Percentiles rank a stretch among this genome's conserved stretches.
These are phyloP conservation scores for Aquatica leii DNA, from an alignment of 2,888 invertebrate genomes.

Conservation along the genomic window DNA sequence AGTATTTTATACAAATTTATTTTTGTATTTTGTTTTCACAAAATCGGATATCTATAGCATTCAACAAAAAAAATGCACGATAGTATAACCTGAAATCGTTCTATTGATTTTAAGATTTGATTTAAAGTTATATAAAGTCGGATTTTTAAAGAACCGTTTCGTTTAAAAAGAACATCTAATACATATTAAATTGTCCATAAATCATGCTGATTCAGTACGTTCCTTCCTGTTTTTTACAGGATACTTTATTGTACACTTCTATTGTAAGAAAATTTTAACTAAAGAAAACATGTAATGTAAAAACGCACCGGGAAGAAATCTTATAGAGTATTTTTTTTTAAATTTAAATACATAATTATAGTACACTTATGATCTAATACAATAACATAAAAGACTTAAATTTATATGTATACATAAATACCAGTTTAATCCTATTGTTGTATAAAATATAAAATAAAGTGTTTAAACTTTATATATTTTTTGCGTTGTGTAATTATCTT, in stretches of 20 bases:
- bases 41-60: constrained; percentile 17
- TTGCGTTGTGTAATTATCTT: constrained; percentile 48
- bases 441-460: constrained; percentile 43
- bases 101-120: constrained; percentile 31
- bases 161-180: constrained; percentile 35
- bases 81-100: constrained; percentile 22
- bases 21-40: constrained; percentile 16
- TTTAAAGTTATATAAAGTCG: constrained; percentile 28
- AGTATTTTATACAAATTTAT: constrained; percentile 21
- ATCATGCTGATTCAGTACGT: constrained; percentile 33
- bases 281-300: too few species aligned
- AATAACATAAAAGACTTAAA: constrained; percentile 38
- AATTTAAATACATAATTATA: too few species aligned
- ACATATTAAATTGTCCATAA: constrained; percentile 37
- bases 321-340: too few species aligned
- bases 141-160: constrained; percentile 29
- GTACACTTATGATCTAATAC: too few species aligned
- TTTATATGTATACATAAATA: constrained; percentile 48
- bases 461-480: constrained; percentile 49
- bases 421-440: constrained; percentile 47
- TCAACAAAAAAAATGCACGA: constrained; percentile 21
- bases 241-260: constrained; percentile 24
- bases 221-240: constrained; percentile 31
- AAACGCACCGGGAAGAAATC: too few species aligned
- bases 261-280: constrained; percentile 20